Percentiles rank a stretch among this genome's conserved stretches.
Conservation (phyloP, 2,113 vertebrate species). For the Syrmaticus mikado region DNA sequence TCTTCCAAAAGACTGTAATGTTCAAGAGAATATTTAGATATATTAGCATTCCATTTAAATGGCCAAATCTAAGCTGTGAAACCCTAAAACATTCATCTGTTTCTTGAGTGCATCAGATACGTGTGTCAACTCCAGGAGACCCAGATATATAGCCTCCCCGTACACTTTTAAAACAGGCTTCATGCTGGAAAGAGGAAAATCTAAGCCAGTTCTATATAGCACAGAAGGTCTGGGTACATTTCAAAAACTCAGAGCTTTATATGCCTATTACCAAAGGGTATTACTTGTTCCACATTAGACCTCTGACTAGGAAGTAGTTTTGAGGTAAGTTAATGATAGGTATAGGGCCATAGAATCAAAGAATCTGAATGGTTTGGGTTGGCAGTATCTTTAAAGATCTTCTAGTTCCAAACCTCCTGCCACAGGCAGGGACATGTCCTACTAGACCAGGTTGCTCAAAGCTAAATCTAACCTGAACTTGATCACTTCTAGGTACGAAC, state of each 20-base stretch:
- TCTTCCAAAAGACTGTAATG: slow-evolving; percentile 57
- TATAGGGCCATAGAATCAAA: background rate
- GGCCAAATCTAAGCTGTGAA: background rate
- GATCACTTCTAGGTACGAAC: background rate
- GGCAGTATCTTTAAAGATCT: background rate
- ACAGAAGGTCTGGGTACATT: background rate
- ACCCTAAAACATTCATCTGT: fast-evolving
- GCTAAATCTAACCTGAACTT: background rate
- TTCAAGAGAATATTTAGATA: slow-evolving; percentile 38
- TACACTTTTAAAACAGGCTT: background rate
- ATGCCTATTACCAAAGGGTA: background rate
- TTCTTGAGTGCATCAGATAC: background rate
- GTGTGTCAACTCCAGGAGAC: background rate
- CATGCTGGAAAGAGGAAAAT: background rate
- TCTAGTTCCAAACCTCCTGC: background rate
- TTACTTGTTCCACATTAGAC: background rate
- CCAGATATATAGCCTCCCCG: background rate
- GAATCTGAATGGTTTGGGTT: background rate
- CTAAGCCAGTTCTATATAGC: background rate
- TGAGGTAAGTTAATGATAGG: background rate
- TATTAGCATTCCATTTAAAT: background rate
- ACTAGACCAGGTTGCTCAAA: too few relatives aligned
- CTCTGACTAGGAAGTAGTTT: background rate
- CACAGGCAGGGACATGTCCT: too few relatives aligned
- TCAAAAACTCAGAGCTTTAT: background rate